These are phyloP conservation scores for Brachyrhaphis roseni DNA, from an alignment of 2,797 vertebrate species.

Conservation along the genomic window DNA sequence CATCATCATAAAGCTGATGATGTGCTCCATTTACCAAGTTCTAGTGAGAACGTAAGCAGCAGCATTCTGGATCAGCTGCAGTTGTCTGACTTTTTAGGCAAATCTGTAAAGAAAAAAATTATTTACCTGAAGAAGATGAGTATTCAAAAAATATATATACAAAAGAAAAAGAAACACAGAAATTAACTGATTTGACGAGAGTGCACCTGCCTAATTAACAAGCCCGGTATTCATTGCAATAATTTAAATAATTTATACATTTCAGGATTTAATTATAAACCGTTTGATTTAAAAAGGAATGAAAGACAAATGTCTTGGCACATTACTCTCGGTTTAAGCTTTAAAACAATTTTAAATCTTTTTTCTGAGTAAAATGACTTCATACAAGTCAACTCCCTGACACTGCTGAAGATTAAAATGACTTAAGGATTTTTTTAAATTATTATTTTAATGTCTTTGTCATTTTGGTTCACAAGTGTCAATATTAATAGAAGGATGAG, in stretches of 20 bases:
- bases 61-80: too few species aligned
- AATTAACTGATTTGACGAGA: background rate
- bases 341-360: background rate
- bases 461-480: background rate
- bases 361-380: too few species aligned
- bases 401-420: too few species aligned
- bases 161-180: background rate
- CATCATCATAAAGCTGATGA: too few species aligned
- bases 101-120: too few species aligned
- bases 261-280: background rate
- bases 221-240: background rate
- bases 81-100: too few species aligned
- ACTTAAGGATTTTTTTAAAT: too few species aligned
- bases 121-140: background rate
- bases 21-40: too few species aligned
- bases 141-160: background rate
- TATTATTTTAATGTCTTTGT: too few species aligned
- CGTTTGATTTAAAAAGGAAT: background rate
- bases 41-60: too few species aligned
- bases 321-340: background rate
- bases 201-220: background rate
- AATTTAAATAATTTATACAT: background rate
- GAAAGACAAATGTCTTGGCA: background rate
- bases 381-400: too few species aligned
- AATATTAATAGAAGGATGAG: background rate